Percentiles rank a stretch among this genome's conserved stretches.
These are phyloP conservation scores for Drosophila leonis DNA, from an alignment of 2,888 invertebrate species.

Conservation along the genomic window DNA sequence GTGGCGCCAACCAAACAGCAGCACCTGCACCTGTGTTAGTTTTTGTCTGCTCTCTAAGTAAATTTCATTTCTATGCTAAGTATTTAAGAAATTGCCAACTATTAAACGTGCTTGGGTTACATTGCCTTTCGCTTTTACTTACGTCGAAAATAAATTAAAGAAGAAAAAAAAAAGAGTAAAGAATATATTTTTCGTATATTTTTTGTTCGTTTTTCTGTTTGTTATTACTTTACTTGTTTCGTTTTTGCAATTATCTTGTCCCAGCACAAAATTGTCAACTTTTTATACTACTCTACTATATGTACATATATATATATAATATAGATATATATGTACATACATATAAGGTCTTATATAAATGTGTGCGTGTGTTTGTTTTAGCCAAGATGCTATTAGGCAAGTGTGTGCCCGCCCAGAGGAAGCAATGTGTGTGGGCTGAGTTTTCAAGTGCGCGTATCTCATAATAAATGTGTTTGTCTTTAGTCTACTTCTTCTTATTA, in stretches of 20 bases:
- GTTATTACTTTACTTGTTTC: slow-evolving; percentile 17
- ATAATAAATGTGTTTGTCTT: slow-evolving; percentile 63
- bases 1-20: slow-evolving; percentile 25
- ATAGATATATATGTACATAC: slow-evolving; percentile 19
- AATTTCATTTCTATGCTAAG: slow-evolving; percentile 49
- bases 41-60: slow-evolving; percentile 36
- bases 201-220: slow-evolving; percentile 14
- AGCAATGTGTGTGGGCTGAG: slow-evolving; percentile 22
- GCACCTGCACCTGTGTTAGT: slow-evolving; percentile 14
- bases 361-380: slow-evolving; percentile 33
- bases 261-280: slow-evolving; percentile 72
- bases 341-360: slow-evolving; percentile 21
- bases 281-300: slow-evolving; percentile 38
- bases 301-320: slow-evolving; percentile 25
- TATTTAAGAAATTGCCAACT: slow-evolving; percentile 55
- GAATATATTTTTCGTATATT: slow-evolving; percentile 21
- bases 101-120: slow-evolving; percentile 65
- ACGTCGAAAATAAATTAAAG: slow-evolving; percentile 15
- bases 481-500: neutral
- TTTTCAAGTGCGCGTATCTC: slow-evolving; percentile 58
- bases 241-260: slow-evolving; percentile 73
- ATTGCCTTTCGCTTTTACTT: slow-evolving; percentile 10
- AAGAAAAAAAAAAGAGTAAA: neutral
- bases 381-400: slow-evolving; percentile 60
- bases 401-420: slow-evolving; percentile 3